Conservation (phyloP, 2,113 vertebrate species). For the Colius striatus region DNA sequence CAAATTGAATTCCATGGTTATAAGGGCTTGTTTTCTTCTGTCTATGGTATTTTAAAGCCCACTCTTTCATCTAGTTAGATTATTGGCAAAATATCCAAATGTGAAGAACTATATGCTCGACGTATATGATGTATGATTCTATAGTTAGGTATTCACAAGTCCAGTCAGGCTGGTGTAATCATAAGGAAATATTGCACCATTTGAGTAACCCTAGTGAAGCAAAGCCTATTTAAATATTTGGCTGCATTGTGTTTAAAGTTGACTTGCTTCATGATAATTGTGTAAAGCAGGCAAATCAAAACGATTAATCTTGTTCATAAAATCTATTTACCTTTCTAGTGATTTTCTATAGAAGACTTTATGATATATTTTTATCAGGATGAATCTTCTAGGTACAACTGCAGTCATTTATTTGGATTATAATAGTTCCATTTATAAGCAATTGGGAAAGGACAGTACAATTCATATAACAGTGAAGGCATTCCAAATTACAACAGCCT, state of each 20-base stretch:
- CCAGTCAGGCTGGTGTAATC: background rate
- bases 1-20: background rate
- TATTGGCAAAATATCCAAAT: background rate
- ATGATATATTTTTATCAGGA: background rate
- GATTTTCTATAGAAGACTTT: background rate
- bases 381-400: background rate
- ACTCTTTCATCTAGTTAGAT: background rate
- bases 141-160: background rate
- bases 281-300: background rate
- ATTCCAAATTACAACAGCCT: background rate
- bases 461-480: background rate
- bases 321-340: background rate
- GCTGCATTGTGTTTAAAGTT: background rate
- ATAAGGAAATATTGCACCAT: background rate
- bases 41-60: background rate
- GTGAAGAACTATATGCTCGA: background rate
- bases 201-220: background rate
- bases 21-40: background rate
- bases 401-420: background rate
- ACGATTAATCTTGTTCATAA: background rate
- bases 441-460: background rate
- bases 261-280: background rate
- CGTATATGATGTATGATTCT: background rate
- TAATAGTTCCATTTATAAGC: background rate
- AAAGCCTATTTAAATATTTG: background rate